Conservation (phyloP, 2,797 vertebrate genomes). For the Pachyuromys duprasi region DNA sequence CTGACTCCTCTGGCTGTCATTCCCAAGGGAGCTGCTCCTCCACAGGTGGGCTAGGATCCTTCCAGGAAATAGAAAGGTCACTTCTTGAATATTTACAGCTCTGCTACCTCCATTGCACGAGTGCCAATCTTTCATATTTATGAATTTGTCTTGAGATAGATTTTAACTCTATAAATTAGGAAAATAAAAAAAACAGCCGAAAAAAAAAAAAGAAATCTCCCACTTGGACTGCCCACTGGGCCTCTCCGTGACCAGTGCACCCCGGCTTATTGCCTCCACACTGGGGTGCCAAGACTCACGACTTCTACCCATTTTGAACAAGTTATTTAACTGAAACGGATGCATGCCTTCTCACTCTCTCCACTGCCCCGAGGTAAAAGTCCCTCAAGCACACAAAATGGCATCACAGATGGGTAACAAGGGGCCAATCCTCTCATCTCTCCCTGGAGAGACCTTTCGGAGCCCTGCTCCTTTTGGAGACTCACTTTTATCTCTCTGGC, state of each 20-base stretch:
- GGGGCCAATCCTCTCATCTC: not conserved
- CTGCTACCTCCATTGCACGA: not conserved
- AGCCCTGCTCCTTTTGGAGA: not conserved
- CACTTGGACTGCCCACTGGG: not conserved
- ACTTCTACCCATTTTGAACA: not conserved
- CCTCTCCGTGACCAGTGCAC: not conserved
- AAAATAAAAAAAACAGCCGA: not conserved
- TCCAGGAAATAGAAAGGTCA: slow-evolving; percentile 33
- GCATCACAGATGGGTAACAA: not conserved
- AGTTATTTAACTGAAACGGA: not conserved
- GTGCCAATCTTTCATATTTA: slow-evolving; percentile 7
- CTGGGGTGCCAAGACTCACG: not conserved
- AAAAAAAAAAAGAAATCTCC: not conserved
- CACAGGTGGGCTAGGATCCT: not conserved
- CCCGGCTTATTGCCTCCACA: not conserved
- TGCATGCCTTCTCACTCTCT: not conserved
- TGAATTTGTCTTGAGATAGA: not conserved
- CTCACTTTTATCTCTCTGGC: not conserved
- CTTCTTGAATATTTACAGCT: slow-evolving; percentile 32
- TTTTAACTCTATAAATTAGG: slow-evolving; percentile 38
- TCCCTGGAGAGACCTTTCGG: not conserved
- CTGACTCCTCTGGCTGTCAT: not conserved
- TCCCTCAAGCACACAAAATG: not conserved
- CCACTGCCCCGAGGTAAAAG: not conserved
- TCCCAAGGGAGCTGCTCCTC: not conserved